phyloP scores from a whole-genome alignment of 2,888 invertebrate species.

The Cheilosia scutellata region DNA sequence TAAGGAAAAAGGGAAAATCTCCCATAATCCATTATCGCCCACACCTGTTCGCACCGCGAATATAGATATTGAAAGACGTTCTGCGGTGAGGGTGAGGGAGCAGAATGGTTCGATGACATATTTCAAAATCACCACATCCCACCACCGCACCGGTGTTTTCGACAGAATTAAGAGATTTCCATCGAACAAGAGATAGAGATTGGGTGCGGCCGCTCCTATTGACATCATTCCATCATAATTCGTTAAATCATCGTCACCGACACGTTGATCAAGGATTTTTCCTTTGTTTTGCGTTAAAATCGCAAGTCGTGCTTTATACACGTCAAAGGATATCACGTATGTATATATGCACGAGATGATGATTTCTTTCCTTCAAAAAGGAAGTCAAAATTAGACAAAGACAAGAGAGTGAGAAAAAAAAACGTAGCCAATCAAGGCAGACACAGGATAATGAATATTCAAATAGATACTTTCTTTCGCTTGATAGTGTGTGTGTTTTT shows the following conservation, averaged over 20 bases:
- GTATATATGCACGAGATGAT: neutral
- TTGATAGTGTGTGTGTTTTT: conserved; percentile 1
- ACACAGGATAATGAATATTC: conserved; percentile 73
- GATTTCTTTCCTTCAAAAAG: conserved; percentile 5
- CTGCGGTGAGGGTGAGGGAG: no score
- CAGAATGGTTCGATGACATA: no score
- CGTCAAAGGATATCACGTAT: conserved; percentile 27
- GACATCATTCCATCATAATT: conserved; percentile 50
- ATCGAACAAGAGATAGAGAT: no score
- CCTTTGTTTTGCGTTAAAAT: conserved; percentile 42
- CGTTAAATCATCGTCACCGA: conserved; percentile 22
- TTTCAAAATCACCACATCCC: no score
- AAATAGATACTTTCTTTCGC: conserved; percentile 66
- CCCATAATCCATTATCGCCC: no score
- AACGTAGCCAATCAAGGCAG: conserved; percentile 64
- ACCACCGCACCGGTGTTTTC: no score
- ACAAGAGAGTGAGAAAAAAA: neutral
- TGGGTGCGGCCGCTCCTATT: no score
- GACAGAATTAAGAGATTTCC: no score
- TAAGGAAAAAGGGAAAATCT: no score
- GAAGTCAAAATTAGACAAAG: conserved; percentile 29
- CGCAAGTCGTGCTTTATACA: conserved; percentile 11
- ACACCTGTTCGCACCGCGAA: no score
- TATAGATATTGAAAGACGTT: no score
- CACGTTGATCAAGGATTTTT: conserved; percentile 21